Conservation (phyloP, 2,113 vertebrate genomes). For the Camelus bactrianus region DNA sequence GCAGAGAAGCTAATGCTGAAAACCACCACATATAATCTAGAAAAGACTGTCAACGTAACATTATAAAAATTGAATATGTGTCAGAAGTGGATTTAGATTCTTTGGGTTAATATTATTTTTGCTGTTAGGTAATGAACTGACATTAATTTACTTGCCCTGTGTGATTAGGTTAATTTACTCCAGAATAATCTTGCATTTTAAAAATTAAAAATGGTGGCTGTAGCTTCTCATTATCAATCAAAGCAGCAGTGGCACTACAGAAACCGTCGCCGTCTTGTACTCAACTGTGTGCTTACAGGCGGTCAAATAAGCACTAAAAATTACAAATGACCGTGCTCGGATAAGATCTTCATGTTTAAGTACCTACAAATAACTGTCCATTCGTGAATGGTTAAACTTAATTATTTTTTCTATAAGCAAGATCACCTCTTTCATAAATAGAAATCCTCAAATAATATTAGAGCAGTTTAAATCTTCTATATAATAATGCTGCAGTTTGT, state of each 20-base stretch:
- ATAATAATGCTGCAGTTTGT: not conserved
- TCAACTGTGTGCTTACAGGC: not conserved
- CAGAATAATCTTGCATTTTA: constrained; percentile 81
- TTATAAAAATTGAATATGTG: constrained; percentile 71
- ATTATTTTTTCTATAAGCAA: constrained; percentile 52
- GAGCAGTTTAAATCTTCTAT: not conserved
- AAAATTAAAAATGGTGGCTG: constrained; percentile 69
- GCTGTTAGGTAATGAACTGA: constrained; percentile 79
- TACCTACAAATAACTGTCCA: constrained; percentile 38
- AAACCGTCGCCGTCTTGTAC: constrained; percentile 33
- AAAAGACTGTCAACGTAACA: constrained; percentile 53
- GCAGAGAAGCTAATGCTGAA: constrained; percentile 10
- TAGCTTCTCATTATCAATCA: constrained; percentile 81
- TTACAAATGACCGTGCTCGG: not conserved
- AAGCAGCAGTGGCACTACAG: not conserved
- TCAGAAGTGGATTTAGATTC: constrained; percentile 44
- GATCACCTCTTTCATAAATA: constrained; percentile 43
- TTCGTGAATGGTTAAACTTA: constrained; percentile 44
- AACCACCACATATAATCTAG: constrained; percentile 61
- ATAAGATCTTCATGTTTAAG: constrained; percentile 62
- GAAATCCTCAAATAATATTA: constrained; percentile 47
- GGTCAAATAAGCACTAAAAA: not conserved
- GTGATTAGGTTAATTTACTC: constrained; percentile 80
- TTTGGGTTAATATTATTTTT: constrained; percentile 75
- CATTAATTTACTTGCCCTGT: constrained; percentile 70